Conservation (phyloP, 1,140 invertebrate genomes). For the Drosophila pallidifrons region DNA sequence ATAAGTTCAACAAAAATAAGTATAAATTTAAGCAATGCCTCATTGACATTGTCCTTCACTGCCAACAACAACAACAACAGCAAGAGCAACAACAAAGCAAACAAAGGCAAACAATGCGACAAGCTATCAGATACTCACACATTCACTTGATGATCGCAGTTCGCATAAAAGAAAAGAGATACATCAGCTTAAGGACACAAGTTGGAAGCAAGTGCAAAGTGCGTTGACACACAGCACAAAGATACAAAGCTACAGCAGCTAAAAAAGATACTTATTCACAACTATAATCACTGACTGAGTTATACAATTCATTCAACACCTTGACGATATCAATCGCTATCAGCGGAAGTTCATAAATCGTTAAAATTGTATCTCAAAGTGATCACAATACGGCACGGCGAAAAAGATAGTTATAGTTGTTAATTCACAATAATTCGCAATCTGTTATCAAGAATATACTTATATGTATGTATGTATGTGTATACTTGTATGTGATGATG, state of each 20-base stretch:
- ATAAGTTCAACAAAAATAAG: constrained; percentile 4
- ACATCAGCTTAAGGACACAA: constrained; percentile 72
- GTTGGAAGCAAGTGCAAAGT: constrained; percentile 75
- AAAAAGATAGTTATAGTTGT: constrained; percentile 49
- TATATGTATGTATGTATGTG: neutral
- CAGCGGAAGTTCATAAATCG: constrained; percentile 5
- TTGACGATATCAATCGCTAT: neutral
- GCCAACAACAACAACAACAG: constrained; percentile 42
- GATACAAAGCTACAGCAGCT: no score
- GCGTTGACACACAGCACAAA: constrained; percentile 20
- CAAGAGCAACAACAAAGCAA: constrained; percentile 25
- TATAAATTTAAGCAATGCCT: constrained; percentile 52
- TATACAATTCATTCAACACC: constrained; percentile 5
- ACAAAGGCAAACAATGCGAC: constrained; percentile 47
- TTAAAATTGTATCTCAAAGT: constrained; percentile 17
- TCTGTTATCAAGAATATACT: constrained; percentile 1
- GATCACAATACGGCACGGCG: constrained; percentile 9
- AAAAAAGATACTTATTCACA: constrained; percentile 15
- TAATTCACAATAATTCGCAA: constrained; percentile 38
- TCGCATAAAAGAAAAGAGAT: constrained; percentile 42
- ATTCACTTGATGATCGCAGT: constrained; percentile 34
- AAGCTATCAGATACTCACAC: constrained; percentile 26
- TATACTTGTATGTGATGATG: neutral
- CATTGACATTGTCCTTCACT: constrained; percentile 81
- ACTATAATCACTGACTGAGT: neutral